These are phyloP conservation scores for Chymomyza costata DNA, from an alignment of 1,140 invertebrate species.

Conservation along the genomic window DNA sequence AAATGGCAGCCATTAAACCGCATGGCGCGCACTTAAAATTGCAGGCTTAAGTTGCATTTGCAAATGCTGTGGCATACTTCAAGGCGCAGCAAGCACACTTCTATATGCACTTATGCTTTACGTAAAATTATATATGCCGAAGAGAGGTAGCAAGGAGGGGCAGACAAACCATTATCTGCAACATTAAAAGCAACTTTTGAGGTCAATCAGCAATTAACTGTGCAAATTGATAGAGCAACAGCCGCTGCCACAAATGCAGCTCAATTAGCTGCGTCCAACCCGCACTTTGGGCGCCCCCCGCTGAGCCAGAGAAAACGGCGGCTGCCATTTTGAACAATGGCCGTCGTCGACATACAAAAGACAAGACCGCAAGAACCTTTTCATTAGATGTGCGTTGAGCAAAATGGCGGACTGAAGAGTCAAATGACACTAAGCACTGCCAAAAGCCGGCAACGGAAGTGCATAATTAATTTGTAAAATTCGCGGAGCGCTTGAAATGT, in stretches of 20 bases:
- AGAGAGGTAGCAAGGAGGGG: neutral
- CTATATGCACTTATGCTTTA: too few relatives aligned
- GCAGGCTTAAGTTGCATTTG: too few relatives aligned
- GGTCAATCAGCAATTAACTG: slow-evolving; percentile 68
- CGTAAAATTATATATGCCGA: too few relatives aligned
- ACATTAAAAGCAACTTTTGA: slow-evolving; percentile 36
- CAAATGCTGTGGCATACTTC: too few relatives aligned
- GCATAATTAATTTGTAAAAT: slow-evolving; percentile 64
- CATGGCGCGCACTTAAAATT: neutral
- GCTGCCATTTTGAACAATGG: slow-evolving; percentile 22
- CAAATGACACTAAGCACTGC: slow-evolving; percentile 17
- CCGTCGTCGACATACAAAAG: neutral
- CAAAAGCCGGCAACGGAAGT: slow-evolving; percentile 24
- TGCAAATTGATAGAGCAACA: slow-evolving; percentile 57
- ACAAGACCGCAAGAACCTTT: neutral
- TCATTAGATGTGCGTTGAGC: too few relatives aligned
- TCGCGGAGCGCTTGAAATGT: slow-evolving; percentile 30
- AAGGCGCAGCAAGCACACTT: too few relatives aligned
- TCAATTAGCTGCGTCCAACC: slow-evolving; percentile 44
- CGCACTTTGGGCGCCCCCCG: neutral
- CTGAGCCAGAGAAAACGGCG: too few relatives aligned
- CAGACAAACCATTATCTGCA: slow-evolving; percentile 27
- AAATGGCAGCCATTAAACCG: slow-evolving; percentile 9
- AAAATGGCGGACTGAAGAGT: too few relatives aligned
- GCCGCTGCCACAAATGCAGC: slow-evolving; percentile 20